phyloP scores from a whole-genome alignment of 2,113 vertebrate genomes.

The sheep (Ovis aries) region ARS-UI_Ramb_v3.0 NC_056071.1:63809001-63809500 shows the following conservation, averaged over 20 bases:
- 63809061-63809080: background rate
- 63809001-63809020: background rate
- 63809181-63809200: background rate
- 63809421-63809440: background rate
- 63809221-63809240: fast-evolving
- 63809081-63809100: background rate
- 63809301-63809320: background rate
- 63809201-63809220: background rate
- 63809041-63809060: background rate
- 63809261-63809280: fast-evolving
- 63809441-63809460: background rate
- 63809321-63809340: background rate
- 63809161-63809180: background rate
- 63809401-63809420: background rate
- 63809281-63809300: background rate
- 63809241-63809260: background rate
- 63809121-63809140: background rate
- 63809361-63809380: fast-evolving
- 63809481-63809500: background rate
- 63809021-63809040: too few species aligned
- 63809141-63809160: background rate
- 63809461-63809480: background rate
- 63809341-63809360: background rate
- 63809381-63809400: background rate
- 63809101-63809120: background rate